Evolutionary conservation across 2,888 invertebrate species (phyloP).

Genomic region (Parapristionchus giblindavisi): DNA sequence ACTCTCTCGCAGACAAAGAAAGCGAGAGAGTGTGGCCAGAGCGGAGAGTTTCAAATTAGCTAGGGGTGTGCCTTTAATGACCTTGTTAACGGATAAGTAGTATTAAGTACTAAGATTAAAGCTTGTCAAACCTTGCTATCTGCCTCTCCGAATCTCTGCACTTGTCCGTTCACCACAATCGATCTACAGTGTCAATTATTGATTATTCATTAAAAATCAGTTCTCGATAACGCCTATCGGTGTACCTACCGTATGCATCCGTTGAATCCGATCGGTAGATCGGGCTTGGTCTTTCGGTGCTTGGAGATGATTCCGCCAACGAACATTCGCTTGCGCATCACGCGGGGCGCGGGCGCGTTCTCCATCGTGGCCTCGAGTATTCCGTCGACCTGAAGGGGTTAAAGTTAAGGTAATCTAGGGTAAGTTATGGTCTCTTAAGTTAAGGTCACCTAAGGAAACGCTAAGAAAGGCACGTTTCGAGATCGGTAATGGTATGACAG

Average conservation of each 20-base stretch:
- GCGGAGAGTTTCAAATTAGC: too few relatives aligned
- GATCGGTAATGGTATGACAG: too few relatives aligned
- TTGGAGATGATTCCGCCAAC: slow-evolving; percentile 67
- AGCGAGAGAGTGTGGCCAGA: too few relatives aligned
- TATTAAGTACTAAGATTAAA: too few relatives aligned
- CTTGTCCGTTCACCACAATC: background rate
- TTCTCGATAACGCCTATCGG: background rate
- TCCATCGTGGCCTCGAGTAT: slow-evolving; percentile 49
- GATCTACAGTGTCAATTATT: background rate
- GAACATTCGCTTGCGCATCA: slow-evolving; percentile 64
- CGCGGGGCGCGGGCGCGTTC: slow-evolving; percentile 65
- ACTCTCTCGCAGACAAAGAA: too few relatives aligned
- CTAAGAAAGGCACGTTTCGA: too few relatives aligned
- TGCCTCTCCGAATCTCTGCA: background rate
- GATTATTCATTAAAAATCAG: background rate
- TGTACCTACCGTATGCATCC: slow-evolving; percentile 59
- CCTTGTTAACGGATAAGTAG: too few relatives aligned
- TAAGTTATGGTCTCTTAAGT: background rate
- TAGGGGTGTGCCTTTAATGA: too few relatives aligned
- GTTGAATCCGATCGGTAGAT: slow-evolving; percentile 54
- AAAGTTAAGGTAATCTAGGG: background rate
- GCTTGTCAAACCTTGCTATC: too few relatives aligned
- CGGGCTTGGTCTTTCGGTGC: slow-evolving; percentile 57
- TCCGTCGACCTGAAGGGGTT: slow-evolving; percentile 55
- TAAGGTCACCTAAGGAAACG: background rate